A percentile compares a stretch with the other conserved stretches of the same genome.
These are phyloP conservation scores for Apogon talboti DNA, from an alignment of 2,797 vertebrate genomes.

Conservation along the genomic window DNA sequence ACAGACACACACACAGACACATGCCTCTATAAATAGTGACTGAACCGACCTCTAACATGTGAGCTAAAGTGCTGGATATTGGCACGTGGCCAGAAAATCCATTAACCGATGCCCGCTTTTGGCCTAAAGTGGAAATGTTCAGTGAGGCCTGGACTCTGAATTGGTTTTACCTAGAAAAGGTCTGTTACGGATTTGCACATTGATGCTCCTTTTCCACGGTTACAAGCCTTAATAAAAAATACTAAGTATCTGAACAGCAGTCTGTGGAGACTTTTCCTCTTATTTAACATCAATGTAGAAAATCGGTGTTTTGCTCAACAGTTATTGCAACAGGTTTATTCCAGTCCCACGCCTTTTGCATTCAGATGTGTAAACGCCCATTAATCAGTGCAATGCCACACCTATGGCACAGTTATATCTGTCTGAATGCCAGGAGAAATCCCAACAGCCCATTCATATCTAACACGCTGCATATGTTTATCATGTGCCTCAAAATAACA, in stretches of 20 bases:
- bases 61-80: conserved; percentile 39
- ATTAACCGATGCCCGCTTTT: conserved; percentile 23
- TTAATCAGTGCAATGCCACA: conserved; percentile 12
- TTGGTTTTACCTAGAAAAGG: conserved; percentile 14
- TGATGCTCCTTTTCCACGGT: conserved; percentile 6
- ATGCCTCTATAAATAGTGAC: conserved; percentile 60
- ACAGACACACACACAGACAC: conserved; percentile 26
- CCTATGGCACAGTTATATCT: background rate
- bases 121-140: background rate
- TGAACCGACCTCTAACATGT: conserved; percentile 42
- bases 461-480: background rate
- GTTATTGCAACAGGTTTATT: background rate
- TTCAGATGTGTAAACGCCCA: background rate
- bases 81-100: conserved; percentile 45
- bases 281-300: background rate
- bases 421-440: background rate
- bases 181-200: conserved; percentile 1
- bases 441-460: background rate
- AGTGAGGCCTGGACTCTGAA: conserved; percentile 21
- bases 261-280: too few relatives aligned
- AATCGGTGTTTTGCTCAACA: too few relatives aligned
- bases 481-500: background rate
- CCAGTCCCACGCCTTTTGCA: background rate
- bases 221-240: too few relatives aligned
- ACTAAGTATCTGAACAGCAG: too few relatives aligned